Base-by-base conservation (phyloP, 2,797 vertebrate genomes). In the Fringilla coelebs region DNA sequence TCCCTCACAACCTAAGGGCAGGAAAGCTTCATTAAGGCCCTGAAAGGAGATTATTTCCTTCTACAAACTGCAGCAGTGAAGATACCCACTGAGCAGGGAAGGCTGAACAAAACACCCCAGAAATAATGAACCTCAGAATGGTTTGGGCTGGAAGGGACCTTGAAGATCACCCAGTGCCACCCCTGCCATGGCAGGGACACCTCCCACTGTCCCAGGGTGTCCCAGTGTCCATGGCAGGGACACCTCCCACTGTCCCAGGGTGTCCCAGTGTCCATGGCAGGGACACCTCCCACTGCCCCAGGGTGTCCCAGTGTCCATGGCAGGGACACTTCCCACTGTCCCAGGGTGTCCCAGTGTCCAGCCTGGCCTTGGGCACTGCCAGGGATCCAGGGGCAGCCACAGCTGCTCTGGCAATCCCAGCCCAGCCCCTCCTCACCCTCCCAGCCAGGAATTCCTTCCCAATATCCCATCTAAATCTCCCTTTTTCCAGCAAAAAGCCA, bases 1-100 rank as follows among this genome's bases (percentile, higher is more conserved):
- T 99, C 99, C 94, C 98, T 98, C 54, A 99, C 98, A 76, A 99
- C 99, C 99, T 99, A 41, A 17, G 48, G 52, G 45, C 36, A 70
- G 60, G 58, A 32, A 77, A 74, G 60, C 31, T 57, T 36, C 40
- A 1, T 95, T 54, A 96, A 41, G 7, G 4, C 5, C 55, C 48
- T 26, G 1, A 21, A 10, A 73, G 46, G 29, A 58, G 28, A 66
- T 55, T 21, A 36, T 29, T n/a, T 8, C 13, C 51, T 78, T 7
- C 38, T 6, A 43, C n/a, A 78, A 81, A 67, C 55, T 4, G 2
- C 14, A 43, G 0, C 8, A 7, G 4, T 15, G 24, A 32, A 85
- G 93, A 79, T 1, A 45, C 9, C 18, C 72, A 34, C 36, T 8
- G 17, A 51, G 19, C 1, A 52, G 57, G 63, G 77, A 68, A 31